A percentile compares a stretch with the other conserved stretches of the same genome.
These are phyloP conservation scores for Dromaius novaehollandiae DNA, from an alignment of 2,113 vertebrate species.

Conservation along the genomic window DNA sequence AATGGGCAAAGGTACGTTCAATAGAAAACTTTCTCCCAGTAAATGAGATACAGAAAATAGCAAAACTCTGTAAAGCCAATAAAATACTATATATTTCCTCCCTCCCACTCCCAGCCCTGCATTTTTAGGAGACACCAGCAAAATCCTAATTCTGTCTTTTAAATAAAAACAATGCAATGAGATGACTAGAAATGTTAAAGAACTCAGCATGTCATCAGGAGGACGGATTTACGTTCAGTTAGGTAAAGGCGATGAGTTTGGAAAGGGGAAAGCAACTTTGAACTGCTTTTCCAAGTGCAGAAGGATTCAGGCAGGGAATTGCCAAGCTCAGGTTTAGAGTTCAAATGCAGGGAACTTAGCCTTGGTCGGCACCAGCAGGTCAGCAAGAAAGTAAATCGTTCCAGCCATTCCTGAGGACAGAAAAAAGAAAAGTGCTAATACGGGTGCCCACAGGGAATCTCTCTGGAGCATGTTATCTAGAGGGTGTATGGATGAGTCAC, in stretches of 20 bases:
- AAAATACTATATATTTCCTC: conserved; percentile 37
- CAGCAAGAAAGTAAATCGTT: conserved; percentile 95
- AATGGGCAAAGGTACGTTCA: background rate
- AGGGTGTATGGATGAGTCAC: background rate
- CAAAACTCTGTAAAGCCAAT: conserved; percentile 27
- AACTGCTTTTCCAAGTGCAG: background rate
- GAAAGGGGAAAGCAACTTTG: background rate
- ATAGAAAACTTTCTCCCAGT: conserved; percentile 1
- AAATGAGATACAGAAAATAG: conserved; percentile 30
- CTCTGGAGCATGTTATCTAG: background rate
- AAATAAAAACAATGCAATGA: background rate
- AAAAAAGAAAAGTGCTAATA: background rate
- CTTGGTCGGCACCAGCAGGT: conserved; percentile 88
- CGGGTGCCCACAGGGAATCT: too few species aligned
- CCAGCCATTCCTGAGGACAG: conserved; percentile 91
- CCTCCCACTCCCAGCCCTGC: background rate
- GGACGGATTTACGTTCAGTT: background rate
- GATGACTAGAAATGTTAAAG: background rate
- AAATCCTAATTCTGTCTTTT: background rate
- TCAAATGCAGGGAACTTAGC: conserved; percentile 94
- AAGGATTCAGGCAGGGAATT: conserved; percentile 13
- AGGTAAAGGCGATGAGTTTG: background rate
- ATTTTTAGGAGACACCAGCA: background rate
- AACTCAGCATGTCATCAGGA: background rate
- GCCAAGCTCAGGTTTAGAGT: conserved; percentile 73